Percentiles rank a stretch among this genome's conserved stretches.
Evolutionary conservation across 2,113 vertebrate genomes (phyloP).

Genomic region (Numenius arquata): DNA sequence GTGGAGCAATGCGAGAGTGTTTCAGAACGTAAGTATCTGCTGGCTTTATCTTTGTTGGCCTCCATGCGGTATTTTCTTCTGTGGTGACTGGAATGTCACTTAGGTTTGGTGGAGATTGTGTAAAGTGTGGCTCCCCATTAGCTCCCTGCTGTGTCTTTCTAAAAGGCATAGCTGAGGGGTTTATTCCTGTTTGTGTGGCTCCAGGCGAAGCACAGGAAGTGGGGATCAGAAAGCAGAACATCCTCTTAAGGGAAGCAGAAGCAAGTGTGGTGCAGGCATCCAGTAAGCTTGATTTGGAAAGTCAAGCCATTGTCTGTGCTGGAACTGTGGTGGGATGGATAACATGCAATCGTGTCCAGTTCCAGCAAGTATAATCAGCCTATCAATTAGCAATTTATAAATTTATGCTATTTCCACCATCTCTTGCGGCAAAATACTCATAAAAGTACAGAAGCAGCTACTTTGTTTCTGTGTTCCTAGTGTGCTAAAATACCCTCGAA

Average conservation of each 20-base stretch:
- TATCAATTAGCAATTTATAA: background rate
- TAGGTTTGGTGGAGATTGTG: background rate
- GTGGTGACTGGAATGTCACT: background rate
- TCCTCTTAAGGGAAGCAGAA: background rate
- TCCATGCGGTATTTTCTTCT: background rate
- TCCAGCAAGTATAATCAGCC: background rate
- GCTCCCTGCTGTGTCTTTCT: background rate
- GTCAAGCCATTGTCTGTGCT: background rate
- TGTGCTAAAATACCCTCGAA: background rate
- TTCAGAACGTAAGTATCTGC: constrained; percentile 89
- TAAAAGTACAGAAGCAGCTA: background rate
- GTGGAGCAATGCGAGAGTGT: constrained; percentile 96
- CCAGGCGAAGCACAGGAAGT: background rate
- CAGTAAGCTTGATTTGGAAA: background rate
- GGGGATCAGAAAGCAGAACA: background rate
- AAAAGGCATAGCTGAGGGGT: background rate
- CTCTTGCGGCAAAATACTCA: background rate
- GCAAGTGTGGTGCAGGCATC: background rate
- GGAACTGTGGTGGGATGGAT: background rate
- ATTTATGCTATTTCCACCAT: background rate
- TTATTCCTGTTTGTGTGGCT: background rate
- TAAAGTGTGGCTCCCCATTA: rapidly evolving
- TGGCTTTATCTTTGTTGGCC: background rate
- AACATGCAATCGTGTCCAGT: rapidly evolving
- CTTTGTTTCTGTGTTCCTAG: background rate